Conservation (phyloP, 2,888 invertebrate genomes). For the Choreutis nemorana region DNA sequence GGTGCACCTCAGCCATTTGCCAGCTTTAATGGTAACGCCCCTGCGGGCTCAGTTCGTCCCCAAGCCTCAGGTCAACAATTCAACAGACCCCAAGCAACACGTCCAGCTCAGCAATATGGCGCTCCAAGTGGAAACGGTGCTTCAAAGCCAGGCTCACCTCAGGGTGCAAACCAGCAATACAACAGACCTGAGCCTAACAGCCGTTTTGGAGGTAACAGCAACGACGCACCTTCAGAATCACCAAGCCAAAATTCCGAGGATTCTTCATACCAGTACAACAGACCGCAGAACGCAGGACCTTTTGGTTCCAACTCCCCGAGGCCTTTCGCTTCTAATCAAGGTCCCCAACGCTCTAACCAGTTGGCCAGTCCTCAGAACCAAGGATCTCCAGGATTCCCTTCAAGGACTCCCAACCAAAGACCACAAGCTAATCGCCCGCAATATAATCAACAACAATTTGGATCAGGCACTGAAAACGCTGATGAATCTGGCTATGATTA, state of each 20-base stretch:
- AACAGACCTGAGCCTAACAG: slow-evolving; percentile 1
- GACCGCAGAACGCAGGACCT: slow-evolving; percentile 15
- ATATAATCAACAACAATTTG: too few species aligned
- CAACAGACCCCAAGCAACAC: not conserved
- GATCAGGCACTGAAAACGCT: slow-evolving; percentile 1
- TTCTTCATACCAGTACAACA: slow-evolving; percentile 11
- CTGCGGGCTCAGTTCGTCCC: not conserved
- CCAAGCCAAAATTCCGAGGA: too few species aligned
- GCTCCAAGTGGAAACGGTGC: slow-evolving; percentile 1
- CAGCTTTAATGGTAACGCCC: not conserved
- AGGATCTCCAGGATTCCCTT: slow-evolving; percentile 2
- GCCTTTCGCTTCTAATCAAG: slow-evolving; percentile 2
- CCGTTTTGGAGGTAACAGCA: too few species aligned
- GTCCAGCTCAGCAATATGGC: slow-evolving; percentile 4
- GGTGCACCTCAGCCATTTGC: not conserved
- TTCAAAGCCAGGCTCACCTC: slow-evolving; percentile 1
- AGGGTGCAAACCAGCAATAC: slow-evolving; percentile 5
- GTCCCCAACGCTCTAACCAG: slow-evolving; percentile 8
- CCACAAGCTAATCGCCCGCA: slow-evolving; percentile 5
- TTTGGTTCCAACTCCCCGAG: slow-evolving; percentile 7
- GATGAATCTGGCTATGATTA: slow-evolving; percentile 16
- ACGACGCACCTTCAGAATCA: not conserved
- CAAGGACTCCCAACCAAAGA: slow-evolving; percentile 7
- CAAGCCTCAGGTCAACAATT: not conserved
- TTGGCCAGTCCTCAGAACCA: slow-evolving; percentile 6